phyloP scores from a whole-genome alignment of 2,113 vertebrate species.

The Spermophilus dauricus region DNA sequence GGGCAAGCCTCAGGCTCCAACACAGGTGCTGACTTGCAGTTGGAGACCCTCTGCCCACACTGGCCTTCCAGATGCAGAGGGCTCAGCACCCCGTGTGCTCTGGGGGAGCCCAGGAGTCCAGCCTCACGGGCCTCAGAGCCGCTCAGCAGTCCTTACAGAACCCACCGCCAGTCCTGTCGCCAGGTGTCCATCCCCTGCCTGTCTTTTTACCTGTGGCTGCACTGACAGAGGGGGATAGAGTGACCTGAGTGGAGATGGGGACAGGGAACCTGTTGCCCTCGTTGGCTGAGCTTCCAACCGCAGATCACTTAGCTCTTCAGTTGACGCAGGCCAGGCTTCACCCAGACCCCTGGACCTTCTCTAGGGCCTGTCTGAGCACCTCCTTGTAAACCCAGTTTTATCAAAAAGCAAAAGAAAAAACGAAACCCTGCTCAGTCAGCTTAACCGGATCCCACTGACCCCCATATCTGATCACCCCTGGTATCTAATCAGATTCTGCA shows the following conservation, averaged over 20 bases:
- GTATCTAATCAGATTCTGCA: background rate
- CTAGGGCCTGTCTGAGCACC: too few relatives aligned
- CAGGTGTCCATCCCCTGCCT: background rate
- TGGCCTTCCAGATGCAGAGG: background rate
- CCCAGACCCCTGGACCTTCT: background rate
- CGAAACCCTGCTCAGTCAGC: background rate
- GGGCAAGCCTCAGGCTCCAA: background rate
- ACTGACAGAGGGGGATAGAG: background rate
- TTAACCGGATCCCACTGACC: background rate
- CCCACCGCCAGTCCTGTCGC: background rate
- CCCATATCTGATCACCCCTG: background rate
- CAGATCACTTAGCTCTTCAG: background rate
- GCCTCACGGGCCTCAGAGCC: background rate
- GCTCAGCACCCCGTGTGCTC: rapidly evolving
- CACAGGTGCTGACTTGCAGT: background rate
- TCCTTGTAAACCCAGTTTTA: background rate
- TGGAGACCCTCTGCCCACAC: background rate
- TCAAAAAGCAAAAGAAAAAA: background rate
- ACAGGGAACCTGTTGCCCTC: background rate
- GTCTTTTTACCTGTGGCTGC: background rate
- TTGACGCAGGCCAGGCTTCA: background rate
- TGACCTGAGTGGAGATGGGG: too few relatives aligned
- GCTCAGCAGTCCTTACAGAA: background rate
- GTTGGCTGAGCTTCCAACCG: background rate
- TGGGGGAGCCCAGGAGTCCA: background rate